Evolutionary conservation across 2,888 invertebrate genomes (phyloP).

Genomic region (Caenorhabditis japonica): DNA sequence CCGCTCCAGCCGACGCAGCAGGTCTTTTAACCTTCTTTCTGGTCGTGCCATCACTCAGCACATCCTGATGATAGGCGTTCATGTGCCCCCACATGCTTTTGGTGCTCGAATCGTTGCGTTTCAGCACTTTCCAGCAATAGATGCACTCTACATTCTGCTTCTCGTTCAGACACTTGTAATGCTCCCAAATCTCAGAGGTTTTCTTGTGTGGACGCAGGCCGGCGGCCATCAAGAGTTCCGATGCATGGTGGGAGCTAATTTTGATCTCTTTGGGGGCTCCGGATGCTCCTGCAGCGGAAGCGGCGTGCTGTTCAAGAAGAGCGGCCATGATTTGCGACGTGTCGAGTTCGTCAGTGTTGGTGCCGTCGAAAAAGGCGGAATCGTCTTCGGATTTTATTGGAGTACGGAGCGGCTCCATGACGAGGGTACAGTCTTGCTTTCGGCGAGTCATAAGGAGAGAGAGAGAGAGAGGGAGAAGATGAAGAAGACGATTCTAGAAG

Average conservation of each 20-base stretch:
- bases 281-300: background rate
- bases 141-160: slow-evolving; percentile 68
- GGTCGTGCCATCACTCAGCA: slow-evolving; percentile 61
- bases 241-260: slow-evolving; percentile 7
- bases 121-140: slow-evolving; percentile 69
- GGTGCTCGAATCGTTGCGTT: slow-evolving; percentile 67
- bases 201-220: slow-evolving; percentile 55
- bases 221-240: slow-evolving; percentile 45
- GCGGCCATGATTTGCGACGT: slow-evolving; percentile 43
- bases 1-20: slow-evolving; percentile 17
- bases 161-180: slow-evolving; percentile 61
- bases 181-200: slow-evolving; percentile 71
- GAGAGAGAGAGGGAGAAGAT: background rate
- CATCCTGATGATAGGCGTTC: slow-evolving; percentile 69
- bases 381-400: slow-evolving; percentile 14
- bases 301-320: slow-evolving; percentile 29
- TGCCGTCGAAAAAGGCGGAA: slow-evolving; percentile 21
- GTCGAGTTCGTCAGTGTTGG: slow-evolving; percentile 17
- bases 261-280: slow-evolving; percentile 10
- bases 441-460: slow-evolving; percentile 28
- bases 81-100: slow-evolving; percentile 74
- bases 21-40: slow-evolving; percentile 59
- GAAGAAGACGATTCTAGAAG: background rate
- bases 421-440: slow-evolving; percentile 29
- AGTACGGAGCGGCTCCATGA: slow-evolving; percentile 17